Conservation (phyloP, 2,113 vertebrate species). For the Neomonachus schauinslandi region DNA sequence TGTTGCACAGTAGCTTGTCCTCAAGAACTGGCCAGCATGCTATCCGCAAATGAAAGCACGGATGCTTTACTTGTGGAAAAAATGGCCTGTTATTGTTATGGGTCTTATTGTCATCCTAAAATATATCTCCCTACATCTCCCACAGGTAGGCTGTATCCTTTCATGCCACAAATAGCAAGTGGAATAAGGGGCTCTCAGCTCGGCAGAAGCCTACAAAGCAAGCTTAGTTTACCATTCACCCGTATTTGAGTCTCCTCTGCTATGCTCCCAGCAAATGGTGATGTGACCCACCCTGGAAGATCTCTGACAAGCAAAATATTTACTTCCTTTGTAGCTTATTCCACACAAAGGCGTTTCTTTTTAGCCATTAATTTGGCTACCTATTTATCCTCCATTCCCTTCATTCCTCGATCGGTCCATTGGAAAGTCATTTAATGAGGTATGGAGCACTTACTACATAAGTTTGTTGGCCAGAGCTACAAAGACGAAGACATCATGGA, state of each 20-base stretch:
- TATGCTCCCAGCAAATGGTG: not conserved
- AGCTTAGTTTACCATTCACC: not conserved
- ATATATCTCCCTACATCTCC: constrained; percentile 7
- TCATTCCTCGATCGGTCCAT: not conserved
- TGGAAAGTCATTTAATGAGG: not conserved
- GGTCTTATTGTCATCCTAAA: constrained; percentile 45
- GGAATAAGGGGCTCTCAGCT: not conserved
- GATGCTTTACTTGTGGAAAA: not conserved
- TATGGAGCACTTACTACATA: not conserved
- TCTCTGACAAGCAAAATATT: not conserved
- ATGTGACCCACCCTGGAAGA: not conserved
- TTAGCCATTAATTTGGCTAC: not conserved
- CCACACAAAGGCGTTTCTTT: not conserved
- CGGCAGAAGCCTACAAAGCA: not conserved
- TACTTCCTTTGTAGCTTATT: not conserved
- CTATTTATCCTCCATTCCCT: not conserved
- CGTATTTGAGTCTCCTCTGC: not conserved
- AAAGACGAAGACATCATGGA: not conserved
- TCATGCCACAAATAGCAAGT: constrained; percentile 51
- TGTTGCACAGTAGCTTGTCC: not conserved
- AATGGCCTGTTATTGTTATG: not conserved
- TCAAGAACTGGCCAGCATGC: not conserved
- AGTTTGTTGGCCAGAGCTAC: not conserved
- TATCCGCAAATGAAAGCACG: not conserved
- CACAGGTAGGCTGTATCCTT: constrained; percentile 3